Evolutionary conservation across 2,888 invertebrate species (phyloP).

Genomic region (Meganola albula): DNA sequence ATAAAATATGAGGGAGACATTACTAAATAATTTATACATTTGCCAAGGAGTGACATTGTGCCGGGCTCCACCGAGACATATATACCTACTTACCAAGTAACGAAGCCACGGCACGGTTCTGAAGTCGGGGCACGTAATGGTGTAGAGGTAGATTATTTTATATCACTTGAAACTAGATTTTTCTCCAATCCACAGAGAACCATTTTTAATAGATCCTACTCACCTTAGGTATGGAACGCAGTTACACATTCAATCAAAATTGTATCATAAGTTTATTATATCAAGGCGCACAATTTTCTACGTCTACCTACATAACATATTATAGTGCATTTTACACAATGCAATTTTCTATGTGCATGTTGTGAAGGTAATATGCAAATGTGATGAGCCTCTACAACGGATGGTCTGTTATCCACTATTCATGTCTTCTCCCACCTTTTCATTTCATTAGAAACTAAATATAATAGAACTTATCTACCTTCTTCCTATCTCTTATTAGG

Average conservation of each 20-base stretch:
- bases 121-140: conserved; percentile 41
- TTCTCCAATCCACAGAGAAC: no score
- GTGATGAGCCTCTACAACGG: conserved; percentile 19
- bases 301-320: no score
- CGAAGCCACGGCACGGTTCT: conserved; percentile 9
- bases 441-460: no score
- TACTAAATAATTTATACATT: conserved; percentile 33
- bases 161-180: neutral
- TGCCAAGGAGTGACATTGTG: conserved; percentile 19
- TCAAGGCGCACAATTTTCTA: no score
- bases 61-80: conserved; percentile 23
- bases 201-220: neutral
- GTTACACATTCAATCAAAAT: no score
- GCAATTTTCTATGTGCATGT: conserved; percentile 14
- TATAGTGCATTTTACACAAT: neutral
- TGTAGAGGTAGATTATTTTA: conserved; percentile 26
- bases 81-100: conserved; percentile 11
- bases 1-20: conserved; percentile 22
- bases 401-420: conserved; percentile 17
- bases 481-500: no score
- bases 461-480: no score
- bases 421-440: conserved; percentile 7
- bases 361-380: conserved; percentile 37
- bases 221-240: neutral
- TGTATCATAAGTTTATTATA: neutral